Base-by-base conservation (phyloP, 2,888 invertebrate genomes). In the Pristionchus arcanus region DNA sequence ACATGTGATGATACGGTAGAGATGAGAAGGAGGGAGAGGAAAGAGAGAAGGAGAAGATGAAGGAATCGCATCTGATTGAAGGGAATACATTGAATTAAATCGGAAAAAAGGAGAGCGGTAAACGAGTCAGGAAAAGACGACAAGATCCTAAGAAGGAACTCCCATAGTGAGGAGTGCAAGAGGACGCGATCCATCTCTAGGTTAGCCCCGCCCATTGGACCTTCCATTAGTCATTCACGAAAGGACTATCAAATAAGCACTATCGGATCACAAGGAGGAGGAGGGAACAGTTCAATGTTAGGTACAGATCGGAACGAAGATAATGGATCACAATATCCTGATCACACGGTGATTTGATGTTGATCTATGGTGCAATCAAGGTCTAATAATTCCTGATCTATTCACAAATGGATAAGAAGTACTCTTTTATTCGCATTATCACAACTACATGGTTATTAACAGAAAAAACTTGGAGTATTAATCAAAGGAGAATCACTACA, bases 21-120 rank as follows among this genome's bases (percentile, higher is more conserved):
- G 84, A 84, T n/a, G 55, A 84, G 42, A 31, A 84, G 84, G 42
- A 84, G 53, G 31, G 59, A 55, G 84, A 84, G 59, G 55, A 84
- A 21, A 19, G 55, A 84, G 55, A 84, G 25, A 55, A 84, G 55
- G 55, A 84, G 53, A 28, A 53, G 55, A 15, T 55, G 28, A 21
- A 53, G 55, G 55, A 16, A 28, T 59, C n/a, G 16, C 84, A 84
- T 84, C 55, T n/a, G 49, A 81, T 81, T 31, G 21, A 19, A 34
- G 31, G 16, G n/a, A 9, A 19, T 71, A 4, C 15, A 84, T 28
- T 84, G 7, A 83, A 53, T 83, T 16, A n/a, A 11, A 81, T n/a
- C 9, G 77, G 77, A 77, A 55, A n/a, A 0, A 1, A 2, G 77
- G 37, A 37, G 74, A 28, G 34, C 4, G 37, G 34, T 19, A 74